These are phyloP conservation scores for Nymphicus hollandicus DNA, from an alignment of 2,113 vertebrate species.

Conservation along the genomic window DNA sequence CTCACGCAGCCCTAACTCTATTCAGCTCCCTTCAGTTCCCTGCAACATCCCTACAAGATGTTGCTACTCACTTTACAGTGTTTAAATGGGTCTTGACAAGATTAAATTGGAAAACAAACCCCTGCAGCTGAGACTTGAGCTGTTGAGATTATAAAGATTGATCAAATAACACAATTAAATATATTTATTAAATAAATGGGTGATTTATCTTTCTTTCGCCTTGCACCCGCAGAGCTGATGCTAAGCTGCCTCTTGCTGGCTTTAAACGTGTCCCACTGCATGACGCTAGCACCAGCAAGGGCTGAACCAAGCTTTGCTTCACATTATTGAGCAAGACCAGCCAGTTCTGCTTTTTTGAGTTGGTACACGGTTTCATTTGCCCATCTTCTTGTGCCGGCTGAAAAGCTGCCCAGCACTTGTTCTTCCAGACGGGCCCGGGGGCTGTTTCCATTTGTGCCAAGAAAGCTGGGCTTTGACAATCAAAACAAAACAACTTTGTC, in stretches of 20 bases:
- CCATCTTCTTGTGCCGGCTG: neutral
- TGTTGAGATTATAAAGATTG: neutral
- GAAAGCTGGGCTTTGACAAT: neutral
- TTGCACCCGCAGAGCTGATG: fast-evolving
- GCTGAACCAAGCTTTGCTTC: neutral
- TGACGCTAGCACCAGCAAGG: neutral
- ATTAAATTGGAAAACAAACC: neutral
- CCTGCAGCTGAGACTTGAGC: neutral
- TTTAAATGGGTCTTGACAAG: neutral
- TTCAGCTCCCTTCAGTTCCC: neutral
- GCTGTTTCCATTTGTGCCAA: neutral
- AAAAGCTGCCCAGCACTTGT: neutral
- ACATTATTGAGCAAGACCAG: neutral
- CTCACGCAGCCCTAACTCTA: neutral
- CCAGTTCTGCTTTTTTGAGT: neutral
- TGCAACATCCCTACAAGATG: neutral
- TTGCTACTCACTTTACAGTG: neutral
- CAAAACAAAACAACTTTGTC: neutral
- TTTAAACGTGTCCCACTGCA: neutral
- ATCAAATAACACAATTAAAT: neutral
- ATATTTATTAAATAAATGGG: neutral
- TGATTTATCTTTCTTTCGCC: neutral
- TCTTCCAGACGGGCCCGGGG: neutral
- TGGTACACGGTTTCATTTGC: neutral
- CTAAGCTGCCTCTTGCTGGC: neutral